Evolutionary conservation across 2,888 invertebrate genomes (phyloP).

Genomic region (Eucriotettix oculatus): DNA sequence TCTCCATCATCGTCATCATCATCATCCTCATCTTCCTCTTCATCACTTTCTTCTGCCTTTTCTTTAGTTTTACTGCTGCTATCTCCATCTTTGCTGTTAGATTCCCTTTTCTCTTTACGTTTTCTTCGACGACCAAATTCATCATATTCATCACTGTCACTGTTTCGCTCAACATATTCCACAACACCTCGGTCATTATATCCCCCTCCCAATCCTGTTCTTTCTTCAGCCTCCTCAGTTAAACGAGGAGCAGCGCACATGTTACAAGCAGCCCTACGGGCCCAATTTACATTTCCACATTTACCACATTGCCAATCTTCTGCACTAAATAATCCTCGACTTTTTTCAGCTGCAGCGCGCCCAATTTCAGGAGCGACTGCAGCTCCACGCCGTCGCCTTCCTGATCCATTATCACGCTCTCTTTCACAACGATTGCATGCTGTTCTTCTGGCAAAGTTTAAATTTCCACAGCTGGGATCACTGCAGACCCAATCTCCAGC

Average conservation of each 20-base stretch:
- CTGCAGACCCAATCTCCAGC: slow-evolving; percentile 48
- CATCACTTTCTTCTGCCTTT: slow-evolving; percentile 34
- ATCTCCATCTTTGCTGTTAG: slow-evolving; percentile 17
- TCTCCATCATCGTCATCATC: slow-evolving; percentile 31
- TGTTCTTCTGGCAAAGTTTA: slow-evolving; percentile 81
- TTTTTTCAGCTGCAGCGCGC: slow-evolving; percentile 95
- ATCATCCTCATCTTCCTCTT: slow-evolving; percentile 34
- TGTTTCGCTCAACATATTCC: slow-evolving; percentile 78
- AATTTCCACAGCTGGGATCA: slow-evolving; percentile 68
- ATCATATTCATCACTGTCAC: slow-evolving; percentile 89
- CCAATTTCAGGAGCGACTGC: slow-evolving; percentile 90
- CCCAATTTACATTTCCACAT: slow-evolving; percentile 99
- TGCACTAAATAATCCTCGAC: slow-evolving; percentile 87
- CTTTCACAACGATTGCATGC: slow-evolving; percentile 87
- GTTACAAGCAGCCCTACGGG: slow-evolving; percentile 86
- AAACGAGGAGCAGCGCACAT: slow-evolving; percentile 98
- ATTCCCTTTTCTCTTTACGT: slow-evolving; percentile 30
- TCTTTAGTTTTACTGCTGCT: slow-evolving; percentile 18
- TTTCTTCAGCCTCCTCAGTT: slow-evolving; percentile 64
- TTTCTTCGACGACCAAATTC: slow-evolving; percentile 42
- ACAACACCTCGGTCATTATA: slow-evolving; percentile 93
- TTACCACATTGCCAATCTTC: slow-evolving; percentile 99
- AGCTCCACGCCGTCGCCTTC: background rate
- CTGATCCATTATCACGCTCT: background rate
- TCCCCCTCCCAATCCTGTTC: slow-evolving; percentile 70